Percentiles rank a stretch among this genome's conserved stretches.
Conservation (phyloP, 2,797 vertebrate genomes). For the Orestias chungarensis region DNA sequence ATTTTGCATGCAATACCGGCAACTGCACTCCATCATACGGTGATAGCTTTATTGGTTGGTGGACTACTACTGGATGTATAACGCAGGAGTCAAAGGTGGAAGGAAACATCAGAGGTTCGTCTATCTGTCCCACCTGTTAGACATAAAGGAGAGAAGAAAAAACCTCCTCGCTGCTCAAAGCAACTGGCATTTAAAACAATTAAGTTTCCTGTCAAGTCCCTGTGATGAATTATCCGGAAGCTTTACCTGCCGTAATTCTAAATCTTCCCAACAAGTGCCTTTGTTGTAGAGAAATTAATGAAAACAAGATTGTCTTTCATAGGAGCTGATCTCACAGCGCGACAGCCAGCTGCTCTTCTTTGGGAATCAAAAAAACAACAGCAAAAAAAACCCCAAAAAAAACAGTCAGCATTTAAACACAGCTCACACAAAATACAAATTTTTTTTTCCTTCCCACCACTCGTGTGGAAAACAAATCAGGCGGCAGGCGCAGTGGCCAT, state of each 20-base stretch:
- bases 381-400: conserved; percentile 80
- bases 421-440: conserved; percentile 97
- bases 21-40: conserved; percentile 69
- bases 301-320: conserved; percentile 99
- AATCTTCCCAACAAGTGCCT: conserved; percentile 99
- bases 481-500: conserved; percentile 97
- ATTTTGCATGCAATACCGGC: conserved; percentile 66
- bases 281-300: conserved; percentile 99
- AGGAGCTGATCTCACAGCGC: conserved; percentile 99
- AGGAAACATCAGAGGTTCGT: conserved; percentile 73
- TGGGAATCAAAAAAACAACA: conserved; percentile 87
- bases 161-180: conserved; percentile 71
- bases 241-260: conserved; percentile 96
- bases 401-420: conserved; percentile 97
- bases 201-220: conserved; percentile 95
- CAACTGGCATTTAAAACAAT: conserved; percentile 99
- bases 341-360: conserved; percentile 99
- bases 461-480: conserved; percentile 98
- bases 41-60: conserved; percentile 69
- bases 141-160: conserved; percentile 73
- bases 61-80: conserved; percentile 73
- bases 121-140: conserved; percentile 79
- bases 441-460: conserved; percentile 77
- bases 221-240: conserved; percentile 99
- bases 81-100: conserved; percentile 63